A percentile compares a stretch with the other conserved stretches of the same genome.
These are phyloP conservation scores for Heliconius aoede DNA, from an alignment of 2,888 invertebrate species.

Conservation along the genomic window DNA sequence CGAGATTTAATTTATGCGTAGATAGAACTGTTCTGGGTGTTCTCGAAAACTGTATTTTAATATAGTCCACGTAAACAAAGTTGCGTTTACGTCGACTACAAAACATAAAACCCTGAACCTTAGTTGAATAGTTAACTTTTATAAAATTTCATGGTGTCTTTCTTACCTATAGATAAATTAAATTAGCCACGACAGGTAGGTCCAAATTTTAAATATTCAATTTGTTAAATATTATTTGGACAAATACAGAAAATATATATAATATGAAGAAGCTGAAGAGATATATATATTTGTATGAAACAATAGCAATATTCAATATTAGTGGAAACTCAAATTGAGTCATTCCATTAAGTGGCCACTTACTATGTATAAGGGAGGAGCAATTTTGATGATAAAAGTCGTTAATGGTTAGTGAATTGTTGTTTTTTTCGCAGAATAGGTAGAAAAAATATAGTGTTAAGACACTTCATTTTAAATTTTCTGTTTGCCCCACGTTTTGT, in stretches of 20 bases:
- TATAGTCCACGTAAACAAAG: too few species aligned
- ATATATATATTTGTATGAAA: slow-evolving; percentile 1
- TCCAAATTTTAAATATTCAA: too few species aligned
- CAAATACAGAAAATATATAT: not conserved
- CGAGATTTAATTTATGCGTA: not conserved
- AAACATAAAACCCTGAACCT: too few species aligned
- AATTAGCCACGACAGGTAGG: too few species aligned
- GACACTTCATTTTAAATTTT: too few species aligned
- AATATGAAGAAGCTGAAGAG: slow-evolving; percentile 7
- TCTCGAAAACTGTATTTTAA: not conserved
- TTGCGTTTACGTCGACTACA: too few species aligned
- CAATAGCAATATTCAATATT: slow-evolving; percentile 35
- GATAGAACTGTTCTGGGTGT: not conserved
- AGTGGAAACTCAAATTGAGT: slow-evolving; percentile 39
- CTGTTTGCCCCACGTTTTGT: too few species aligned
- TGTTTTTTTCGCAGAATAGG: too few species aligned
- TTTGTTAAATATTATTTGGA: not conserved
- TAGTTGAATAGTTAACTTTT: too few species aligned
- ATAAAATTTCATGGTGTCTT: too few species aligned
- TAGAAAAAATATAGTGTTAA: too few species aligned
- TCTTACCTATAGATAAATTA: too few species aligned
- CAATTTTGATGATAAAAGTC: slow-evolving; percentile 9
- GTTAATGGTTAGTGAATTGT: slow-evolving; percentile 6
- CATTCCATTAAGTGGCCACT: slow-evolving; percentile 42
- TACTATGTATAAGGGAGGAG: slow-evolving; percentile 16